These are phyloP conservation scores for Tetramorium simillimum DNA, from an alignment of 1,140 invertebrate species.

Conservation along the genomic window DNA sequence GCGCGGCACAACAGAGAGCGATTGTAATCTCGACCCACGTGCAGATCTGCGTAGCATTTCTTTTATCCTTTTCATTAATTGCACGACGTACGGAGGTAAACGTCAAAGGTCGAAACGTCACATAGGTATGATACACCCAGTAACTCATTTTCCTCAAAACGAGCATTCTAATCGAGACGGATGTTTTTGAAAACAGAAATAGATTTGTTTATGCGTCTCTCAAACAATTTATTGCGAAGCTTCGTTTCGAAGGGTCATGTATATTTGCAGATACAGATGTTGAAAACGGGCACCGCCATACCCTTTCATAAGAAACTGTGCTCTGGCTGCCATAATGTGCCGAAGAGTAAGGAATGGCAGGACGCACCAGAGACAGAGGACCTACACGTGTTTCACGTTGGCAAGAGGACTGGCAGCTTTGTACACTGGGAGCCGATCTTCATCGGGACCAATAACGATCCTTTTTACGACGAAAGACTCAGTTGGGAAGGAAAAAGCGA, in stretches of 20 bases:
- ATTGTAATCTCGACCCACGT: constrained; percentile 44
- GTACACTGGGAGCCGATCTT: constrained; percentile 96
- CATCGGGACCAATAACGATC: constrained; percentile 94
- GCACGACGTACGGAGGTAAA: background rate
- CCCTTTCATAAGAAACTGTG: constrained; percentile 97
- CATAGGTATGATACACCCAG: background rate
- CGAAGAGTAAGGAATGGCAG: constrained; percentile 94
- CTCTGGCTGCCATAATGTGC: constrained; percentile 94
- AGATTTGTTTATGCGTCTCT: background rate
- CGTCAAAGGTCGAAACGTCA: background rate
- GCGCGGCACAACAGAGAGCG: constrained; percentile 24
- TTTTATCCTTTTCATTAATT: background rate
- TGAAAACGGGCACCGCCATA: constrained; percentile 91
- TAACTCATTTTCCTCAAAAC: background rate
- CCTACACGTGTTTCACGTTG: constrained; percentile 93
- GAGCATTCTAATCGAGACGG: background rate
- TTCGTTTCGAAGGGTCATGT: background rate
- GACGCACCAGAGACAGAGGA: constrained; percentile 88
- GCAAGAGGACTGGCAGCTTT: constrained; percentile 92
- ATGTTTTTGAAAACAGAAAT: background rate
- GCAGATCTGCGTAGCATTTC: background rate
- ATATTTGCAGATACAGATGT: constrained; percentile 88
- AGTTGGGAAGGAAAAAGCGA: constrained; percentile 96
- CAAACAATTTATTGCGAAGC: background rate
- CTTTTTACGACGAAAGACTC: constrained; percentile 94